Conservation (phyloP, 2,113 vertebrate species). For the Bagarius yarrelli region DNA sequence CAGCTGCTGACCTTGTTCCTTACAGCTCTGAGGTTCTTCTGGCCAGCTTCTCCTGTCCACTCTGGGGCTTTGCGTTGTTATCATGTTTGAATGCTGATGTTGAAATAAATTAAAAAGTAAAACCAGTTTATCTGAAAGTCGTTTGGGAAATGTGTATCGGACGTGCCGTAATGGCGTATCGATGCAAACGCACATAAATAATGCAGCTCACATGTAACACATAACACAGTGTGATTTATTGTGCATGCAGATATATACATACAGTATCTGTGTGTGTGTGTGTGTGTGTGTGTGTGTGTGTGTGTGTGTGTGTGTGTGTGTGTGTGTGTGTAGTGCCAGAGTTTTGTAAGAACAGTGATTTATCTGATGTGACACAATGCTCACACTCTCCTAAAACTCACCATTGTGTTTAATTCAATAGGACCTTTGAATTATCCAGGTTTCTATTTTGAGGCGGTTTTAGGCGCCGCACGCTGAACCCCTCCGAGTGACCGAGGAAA, state of each 20-base stretch:
- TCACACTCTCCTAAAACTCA: constrained; percentile 16
- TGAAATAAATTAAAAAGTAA: neutral
- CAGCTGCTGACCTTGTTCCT: neutral
- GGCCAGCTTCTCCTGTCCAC: neutral
- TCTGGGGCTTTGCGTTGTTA: neutral
- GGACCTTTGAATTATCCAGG: constrained; percentile 33
- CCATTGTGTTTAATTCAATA: constrained; percentile 55
- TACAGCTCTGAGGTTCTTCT: neutral
- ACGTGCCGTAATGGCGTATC: neutral
- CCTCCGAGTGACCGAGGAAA: constrained; percentile 26
- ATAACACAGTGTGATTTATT: constrained; percentile 1
- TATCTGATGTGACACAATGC: constrained; percentile 27
- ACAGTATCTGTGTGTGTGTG: neutral
- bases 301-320: neutral
- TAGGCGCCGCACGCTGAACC: neutral
- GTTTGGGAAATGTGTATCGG: neutral
- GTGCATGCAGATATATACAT: neutral
- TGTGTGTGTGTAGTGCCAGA: neutral
- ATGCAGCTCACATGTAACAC: neutral
- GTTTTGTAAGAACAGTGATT: constrained; percentile 32
- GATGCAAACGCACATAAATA: neutral
- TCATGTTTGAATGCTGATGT: neutral
- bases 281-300: neutral
- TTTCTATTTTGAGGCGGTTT: constrained; percentile 46
- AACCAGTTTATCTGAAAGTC: constrained; percentile 3